phyloP scores from a whole-genome alignment of 2,888 invertebrate species.

The Eutolmus rufibarbis region DNA sequence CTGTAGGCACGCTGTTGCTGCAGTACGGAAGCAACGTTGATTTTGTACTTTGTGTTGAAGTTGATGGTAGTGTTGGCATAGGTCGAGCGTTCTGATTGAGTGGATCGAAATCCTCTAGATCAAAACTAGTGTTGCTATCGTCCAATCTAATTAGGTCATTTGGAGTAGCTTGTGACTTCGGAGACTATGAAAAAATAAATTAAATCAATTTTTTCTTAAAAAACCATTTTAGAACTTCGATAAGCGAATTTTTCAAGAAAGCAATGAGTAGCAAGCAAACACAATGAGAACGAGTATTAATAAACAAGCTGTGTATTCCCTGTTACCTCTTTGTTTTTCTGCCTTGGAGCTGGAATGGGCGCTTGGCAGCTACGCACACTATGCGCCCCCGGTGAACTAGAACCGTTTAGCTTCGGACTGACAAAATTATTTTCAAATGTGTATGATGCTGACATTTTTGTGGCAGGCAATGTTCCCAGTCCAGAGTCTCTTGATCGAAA shows the following conservation, averaged over 20 bases:
- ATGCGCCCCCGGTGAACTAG: conserved; percentile 52
- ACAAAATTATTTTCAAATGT: conserved; percentile 48
- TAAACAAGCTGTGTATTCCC: not conserved
- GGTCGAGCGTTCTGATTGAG: conserved; percentile 65
- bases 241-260: not conserved
- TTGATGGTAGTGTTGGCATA: conserved; percentile 52
- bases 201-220: not conserved
- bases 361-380: conserved; percentile 46
- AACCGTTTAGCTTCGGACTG: conserved; percentile 49
- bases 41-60: conserved; percentile 40
- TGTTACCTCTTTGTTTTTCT: conserved; percentile 46
- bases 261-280: not conserved
- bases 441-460: conserved; percentile 13
- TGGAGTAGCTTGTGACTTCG: conserved; percentile 61
- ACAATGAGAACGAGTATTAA: not conserved
- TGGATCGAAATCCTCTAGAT: conserved; percentile 74
- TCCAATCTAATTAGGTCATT: conserved; percentile 74
- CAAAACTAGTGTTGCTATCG: conserved; percentile 68
- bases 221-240: not conserved
- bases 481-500: conserved; percentile 15
- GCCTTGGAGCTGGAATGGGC: conserved; percentile 56
- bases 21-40: conserved; percentile 37
- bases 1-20: not conserved
- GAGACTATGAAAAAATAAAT: not conserved
- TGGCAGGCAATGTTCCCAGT: not conserved